Conservation (phyloP, 2,888 invertebrate genomes). For the Metalampra italica region DNA sequence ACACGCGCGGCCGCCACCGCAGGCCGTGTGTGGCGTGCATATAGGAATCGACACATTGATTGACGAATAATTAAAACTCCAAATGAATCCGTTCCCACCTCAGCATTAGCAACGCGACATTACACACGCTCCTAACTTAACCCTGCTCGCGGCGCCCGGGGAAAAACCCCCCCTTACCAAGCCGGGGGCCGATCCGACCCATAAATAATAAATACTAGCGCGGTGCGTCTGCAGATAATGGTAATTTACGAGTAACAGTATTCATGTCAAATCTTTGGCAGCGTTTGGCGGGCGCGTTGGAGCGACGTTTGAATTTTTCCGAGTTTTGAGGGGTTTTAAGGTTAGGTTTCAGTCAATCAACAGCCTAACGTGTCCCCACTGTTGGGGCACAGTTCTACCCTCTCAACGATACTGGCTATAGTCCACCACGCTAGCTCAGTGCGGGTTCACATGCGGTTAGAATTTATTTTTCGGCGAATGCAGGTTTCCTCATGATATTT, state of each 20-base stretch:
- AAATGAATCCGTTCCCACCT: conserved; percentile 5
- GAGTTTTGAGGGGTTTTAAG: not conserved
- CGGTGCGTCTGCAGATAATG: conserved; percentile 76
- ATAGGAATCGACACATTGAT: too few species aligned
- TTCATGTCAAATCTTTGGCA: conserved; percentile 71
- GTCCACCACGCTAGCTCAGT: too few species aligned
- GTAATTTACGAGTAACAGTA: conserved; percentile 73
- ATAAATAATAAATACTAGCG: conserved; percentile 78
- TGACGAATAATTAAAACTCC: too few species aligned
- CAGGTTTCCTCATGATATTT: too few species aligned
- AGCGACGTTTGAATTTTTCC: not conserved
- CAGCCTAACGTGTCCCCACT: too few species aligned
- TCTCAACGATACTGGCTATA: too few species aligned
- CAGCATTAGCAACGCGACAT: conserved; percentile 12
- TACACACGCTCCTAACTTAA: conserved; percentile 2
- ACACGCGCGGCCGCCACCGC: too few species aligned
- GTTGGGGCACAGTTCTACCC: too few species aligned
- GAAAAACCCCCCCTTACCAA: conserved; percentile 53
- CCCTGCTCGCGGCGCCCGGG: not conserved
- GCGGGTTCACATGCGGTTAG: too few species aligned
- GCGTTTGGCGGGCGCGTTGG: conserved; percentile 16
- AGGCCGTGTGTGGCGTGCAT: too few species aligned
- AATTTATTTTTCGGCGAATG: too few species aligned
- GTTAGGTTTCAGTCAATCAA: too few species aligned
- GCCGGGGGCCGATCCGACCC: conserved; percentile 69